Base-by-base conservation (phyloP, 64 coral and sea anemone genomes). In the Montipora sp. region DNA sequence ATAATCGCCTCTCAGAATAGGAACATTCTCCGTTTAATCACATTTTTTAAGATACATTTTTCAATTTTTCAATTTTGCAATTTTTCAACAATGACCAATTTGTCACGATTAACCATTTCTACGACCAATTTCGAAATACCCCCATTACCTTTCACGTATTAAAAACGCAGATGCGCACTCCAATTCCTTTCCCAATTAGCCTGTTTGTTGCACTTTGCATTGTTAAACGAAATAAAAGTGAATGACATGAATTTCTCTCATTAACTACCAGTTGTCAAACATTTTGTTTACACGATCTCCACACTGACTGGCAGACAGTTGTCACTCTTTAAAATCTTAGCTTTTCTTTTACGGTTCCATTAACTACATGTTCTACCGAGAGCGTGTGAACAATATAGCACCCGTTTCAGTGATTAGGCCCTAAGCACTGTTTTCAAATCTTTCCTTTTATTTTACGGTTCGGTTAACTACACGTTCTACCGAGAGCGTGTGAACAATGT, bases 1-100 rank as follows among this genome's bases (percentile, higher is more conserved):
- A 83, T n/a, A 63, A 83, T 53, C 21, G 36, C 80, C 5, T 83
- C 22, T 83, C 47, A 5, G 20, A 71, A 71, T 71, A 71, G 20
- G 18, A 71, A 20, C 67, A 71, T 71, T 15, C 8, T 15, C 59
- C 0, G 14, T 63, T 10, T 10, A 10, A 13, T 63, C 59, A 63
- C 59, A 23, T 71, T 13, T 71, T n/a, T 23, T 20, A 71, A 71
- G 3, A 65, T 65, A 21, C 2, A 21, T 71, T 23, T n/a, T 23
- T 71, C 63, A 21, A n/a, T 13, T 65, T 14, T 3, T 2, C 51
- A 53, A 5, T 13, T 65, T 14, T 3, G 0, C 51, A 53, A 5
- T 11, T 20, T 3, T 71, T 5, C 59, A 63, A 13, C 59, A 63
- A 10, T 63, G 59, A 11, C 8, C 59, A 63, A 63, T 63, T 63